Evolutionary conservation across 2,113 vertebrate species (phyloP), one percentile per base, ranked within the genome.

Genomic region (Solea solea): DNA sequence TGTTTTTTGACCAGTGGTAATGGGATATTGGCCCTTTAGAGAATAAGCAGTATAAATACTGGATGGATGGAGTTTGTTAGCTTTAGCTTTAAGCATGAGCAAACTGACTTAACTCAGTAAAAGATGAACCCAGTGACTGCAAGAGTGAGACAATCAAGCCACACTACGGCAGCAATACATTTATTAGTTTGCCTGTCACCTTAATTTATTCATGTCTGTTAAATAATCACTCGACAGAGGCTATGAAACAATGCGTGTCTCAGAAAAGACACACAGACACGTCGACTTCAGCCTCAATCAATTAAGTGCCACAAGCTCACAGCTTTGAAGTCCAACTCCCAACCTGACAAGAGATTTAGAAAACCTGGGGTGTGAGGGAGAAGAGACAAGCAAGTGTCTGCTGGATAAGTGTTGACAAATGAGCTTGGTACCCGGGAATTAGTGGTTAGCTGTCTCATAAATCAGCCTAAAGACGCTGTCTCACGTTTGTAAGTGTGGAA

Each of bases 351-450:
- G 21, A 21, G 51, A 71, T 78, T 64, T 58, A 27, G 42, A 44
- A 25, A 50, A 48, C 45, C 5, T 40, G 49, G n/a, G 3, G 46
- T 49, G 51, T 9, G 16, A 21, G 52, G 16, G 39, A 39, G 49
- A 44, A 66, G 2, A 66, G 28, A 72, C 59, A 10, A 68, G 70
- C 9, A 1, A 9, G 46, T 44, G 16, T 28, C 51, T 45, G 51
- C 54, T 74, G 49, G 7, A 54, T 49, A 28, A 68, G 15, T 74
- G 72, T 64, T 72, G 78, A 83, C 69, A 84, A 76, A 86, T 66
- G 55, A 82, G 76, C 66, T 77, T 4, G 3, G 59, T 80, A 70
- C 84, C 61, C 8, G 62, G 21, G 56, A 55, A 63, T 86, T 76
- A 78, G 86, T 64, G 59, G 64, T 60, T 75, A 13, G 16, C 34